Conservation (phyloP, 2,888 invertebrate species). For the Nomada ferruginata region DNA sequence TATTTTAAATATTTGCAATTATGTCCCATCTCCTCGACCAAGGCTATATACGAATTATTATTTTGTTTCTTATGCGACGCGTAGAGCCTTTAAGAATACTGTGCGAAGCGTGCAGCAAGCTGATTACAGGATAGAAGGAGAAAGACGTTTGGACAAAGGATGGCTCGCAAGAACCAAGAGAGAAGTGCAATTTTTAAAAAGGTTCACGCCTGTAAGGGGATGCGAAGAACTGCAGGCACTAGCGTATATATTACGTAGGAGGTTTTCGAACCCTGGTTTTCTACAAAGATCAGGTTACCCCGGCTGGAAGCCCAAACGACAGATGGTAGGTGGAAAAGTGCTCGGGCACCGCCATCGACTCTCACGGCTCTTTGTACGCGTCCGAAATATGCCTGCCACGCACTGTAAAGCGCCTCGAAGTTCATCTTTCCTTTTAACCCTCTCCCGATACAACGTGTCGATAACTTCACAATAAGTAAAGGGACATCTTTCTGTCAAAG, state of each 20-base stretch:
- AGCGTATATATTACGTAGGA: conserved; percentile 44
- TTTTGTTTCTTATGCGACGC: background rate
- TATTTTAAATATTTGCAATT: too few relatives aligned
- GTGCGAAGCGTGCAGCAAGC: background rate
- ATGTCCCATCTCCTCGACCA: too few relatives aligned
- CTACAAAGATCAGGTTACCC: conserved; percentile 79
- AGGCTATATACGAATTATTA: too few relatives aligned
- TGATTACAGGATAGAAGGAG: background rate
- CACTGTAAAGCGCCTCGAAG: conserved; percentile 55
- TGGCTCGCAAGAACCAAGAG: background rate
- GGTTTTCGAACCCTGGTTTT: conserved; percentile 75
- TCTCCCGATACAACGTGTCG: conserved; percentile 32
- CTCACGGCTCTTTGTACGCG: conserved; percentile 75
- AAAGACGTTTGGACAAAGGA: background rate
- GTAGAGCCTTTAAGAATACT: background rate
- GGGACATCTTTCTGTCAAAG: background rate
- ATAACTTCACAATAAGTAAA: conserved; percentile 9
- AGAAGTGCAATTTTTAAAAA: conserved; percentile 60
- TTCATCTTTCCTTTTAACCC: conserved; percentile 49
- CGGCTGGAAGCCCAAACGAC: conserved; percentile 74
- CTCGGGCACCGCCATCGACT: conserved; percentile 71
- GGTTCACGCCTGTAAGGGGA: conserved; percentile 52
- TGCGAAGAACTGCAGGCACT: conserved; percentile 43
- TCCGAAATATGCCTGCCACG: conserved; percentile 45
- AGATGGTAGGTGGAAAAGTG: conserved; percentile 82